Evolutionary conservation across 2,113 vertebrate genomes (phyloP), one percentile per base, ranked within the genome.

Genomic region (Prunella fulvescens): DNA sequence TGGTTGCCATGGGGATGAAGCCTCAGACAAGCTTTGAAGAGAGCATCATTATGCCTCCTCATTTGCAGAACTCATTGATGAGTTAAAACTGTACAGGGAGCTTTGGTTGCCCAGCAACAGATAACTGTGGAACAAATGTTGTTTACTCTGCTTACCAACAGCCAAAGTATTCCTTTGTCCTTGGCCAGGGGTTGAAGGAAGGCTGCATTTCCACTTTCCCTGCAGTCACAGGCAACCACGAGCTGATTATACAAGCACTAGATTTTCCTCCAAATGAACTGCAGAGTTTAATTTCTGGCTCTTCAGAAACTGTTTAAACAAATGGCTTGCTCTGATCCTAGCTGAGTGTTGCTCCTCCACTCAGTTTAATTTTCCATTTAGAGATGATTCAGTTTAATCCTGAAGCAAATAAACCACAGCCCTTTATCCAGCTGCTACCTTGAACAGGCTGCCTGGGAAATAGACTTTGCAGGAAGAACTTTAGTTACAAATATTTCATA

Each of bases 1-100:
- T 97, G 74, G 98, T 98, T 97, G 92, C 97, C 91, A 98, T 97
- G 97, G 97, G 93, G 90, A 98, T 89, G 72, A 86, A 91, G 92
- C 91, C 92, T 48, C 92, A 94, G 69, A 81, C 77, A 94, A 87
- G 80, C 74, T 92, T 92, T 96, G 85, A 96, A 83, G 87, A 92
- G 96, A 96, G 95, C 94, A 78, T 93, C 94, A 95, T 95, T 97
- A 91, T 90, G 69, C 92, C 61, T 96, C 73, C 94, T 95, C 74
- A 89, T 95, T 97, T 95, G 90, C 93, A 81, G 87, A 92, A 85
- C 93, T 96, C 79, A 95, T 95, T 71, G 94, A 97, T 97, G 95
- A 96, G 94, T 97, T 96, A 92, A 76, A 93, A 97, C 86, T 93
- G 90, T 96, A 92, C 91, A 44, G 95, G 90, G 80, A 96, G 93